phyloP scores from a whole-genome alignment of 2,888 invertebrate genomes.

The Aspidapion aeneum region DNA sequence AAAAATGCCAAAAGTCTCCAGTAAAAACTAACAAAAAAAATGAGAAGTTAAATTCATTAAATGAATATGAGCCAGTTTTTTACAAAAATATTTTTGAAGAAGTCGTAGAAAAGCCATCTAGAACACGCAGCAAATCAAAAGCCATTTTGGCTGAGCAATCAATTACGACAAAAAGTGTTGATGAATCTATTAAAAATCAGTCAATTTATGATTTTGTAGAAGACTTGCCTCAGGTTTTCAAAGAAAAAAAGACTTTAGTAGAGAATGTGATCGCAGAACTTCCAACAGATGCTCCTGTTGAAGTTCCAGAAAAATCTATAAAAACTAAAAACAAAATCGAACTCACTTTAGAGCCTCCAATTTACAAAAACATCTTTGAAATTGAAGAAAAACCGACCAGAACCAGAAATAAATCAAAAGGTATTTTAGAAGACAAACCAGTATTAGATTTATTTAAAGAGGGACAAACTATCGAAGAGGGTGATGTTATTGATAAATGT shows the following conservation, averaged over 20 bases:
- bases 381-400: constrained; percentile 13
- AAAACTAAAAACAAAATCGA: constrained; percentile 8
- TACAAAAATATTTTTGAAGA: neutral
- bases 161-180: neutral
- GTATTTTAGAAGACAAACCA: constrained; percentile 6
- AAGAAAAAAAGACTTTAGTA: too few relatives aligned
- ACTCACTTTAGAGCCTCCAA: neutral
- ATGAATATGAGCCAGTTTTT: neutral
- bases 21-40: neutral
- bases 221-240: too few relatives aligned
- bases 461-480: neutral
- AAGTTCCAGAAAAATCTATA: neutral
- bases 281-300: too few relatives aligned
- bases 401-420: constrained; percentile 8
- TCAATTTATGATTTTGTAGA: too few relatives aligned
- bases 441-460: too few relatives aligned
- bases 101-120: neutral
- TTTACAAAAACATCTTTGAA: constrained; percentile 8
- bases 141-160: neutral
- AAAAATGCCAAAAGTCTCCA: neutral
- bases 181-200: neutral
- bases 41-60: neutral
- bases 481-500: neutral
- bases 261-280: too few relatives aligned
- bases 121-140: neutral